These are phyloP conservation scores for Campylomormyrus numenius DNA, from an alignment of 2,113 vertebrate genomes.

Conservation along the genomic window DNA sequence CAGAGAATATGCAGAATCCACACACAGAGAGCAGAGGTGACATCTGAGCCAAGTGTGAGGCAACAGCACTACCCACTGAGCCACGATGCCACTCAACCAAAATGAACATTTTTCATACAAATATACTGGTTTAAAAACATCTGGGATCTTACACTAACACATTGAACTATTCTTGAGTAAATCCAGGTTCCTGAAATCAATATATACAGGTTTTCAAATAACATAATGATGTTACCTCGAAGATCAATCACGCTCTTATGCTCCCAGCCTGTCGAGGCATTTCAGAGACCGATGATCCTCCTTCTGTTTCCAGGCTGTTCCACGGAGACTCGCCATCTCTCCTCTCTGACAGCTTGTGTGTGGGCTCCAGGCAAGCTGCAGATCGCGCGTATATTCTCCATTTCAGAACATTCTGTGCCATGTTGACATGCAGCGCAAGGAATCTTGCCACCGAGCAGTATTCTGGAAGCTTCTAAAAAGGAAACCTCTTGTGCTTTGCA, in stretches of 20 bases:
- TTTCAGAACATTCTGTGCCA: conserved; percentile 13
- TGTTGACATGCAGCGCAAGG: background rate
- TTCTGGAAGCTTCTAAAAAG: background rate
- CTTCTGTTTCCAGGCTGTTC: background rate
- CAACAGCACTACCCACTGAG: background rate
- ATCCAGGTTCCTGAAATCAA: background rate
- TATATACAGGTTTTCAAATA: background rate
- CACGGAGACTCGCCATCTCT: background rate
- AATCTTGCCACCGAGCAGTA: background rate
- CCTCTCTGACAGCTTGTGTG: conserved; percentile 3
- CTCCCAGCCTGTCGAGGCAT: background rate
- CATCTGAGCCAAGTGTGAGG: background rate
- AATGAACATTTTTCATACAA: background rate
- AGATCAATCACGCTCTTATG: background rate
- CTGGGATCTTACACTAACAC: background rate
- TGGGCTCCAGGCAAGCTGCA: background rate
- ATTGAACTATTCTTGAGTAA: background rate
- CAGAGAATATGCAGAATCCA: background rate
- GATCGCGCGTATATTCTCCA: background rate
- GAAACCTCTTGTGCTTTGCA: background rate
- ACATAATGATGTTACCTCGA: background rate
- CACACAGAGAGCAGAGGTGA: background rate
- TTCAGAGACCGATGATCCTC: background rate
- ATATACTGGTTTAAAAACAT: background rate
- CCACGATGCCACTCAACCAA: background rate